Conservation (phyloP, 92 coral and sea anemone genomes). For the Heteractis magnifica region DNA sequence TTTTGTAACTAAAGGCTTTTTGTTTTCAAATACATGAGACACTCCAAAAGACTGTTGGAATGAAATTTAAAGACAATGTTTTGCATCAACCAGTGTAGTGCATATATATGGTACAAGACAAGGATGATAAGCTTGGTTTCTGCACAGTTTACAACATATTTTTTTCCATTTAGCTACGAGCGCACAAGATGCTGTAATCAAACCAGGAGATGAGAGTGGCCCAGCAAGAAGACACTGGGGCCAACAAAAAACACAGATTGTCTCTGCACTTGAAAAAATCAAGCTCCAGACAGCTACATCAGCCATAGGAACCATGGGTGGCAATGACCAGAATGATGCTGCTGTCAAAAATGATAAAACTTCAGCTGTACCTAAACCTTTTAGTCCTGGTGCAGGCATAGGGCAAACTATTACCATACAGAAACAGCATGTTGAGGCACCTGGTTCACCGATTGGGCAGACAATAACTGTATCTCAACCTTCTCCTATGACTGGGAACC, state of each 20-base stretch:
- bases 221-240: constrained; percentile 87
- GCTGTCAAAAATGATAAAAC: constrained; percentile 37
- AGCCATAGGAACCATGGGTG: constrained; percentile 40
- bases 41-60: too few species aligned
- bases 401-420: constrained; percentile 35
- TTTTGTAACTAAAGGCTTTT: too few species aligned
- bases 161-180: constrained; percentile 64
- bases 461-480: constrained; percentile 72
- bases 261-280: constrained; percentile 80
- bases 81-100: too few species aligned
- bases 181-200: constrained; percentile 76
- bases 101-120: too few species aligned
- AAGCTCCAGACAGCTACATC: constrained; percentile 88
- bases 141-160: not conserved
- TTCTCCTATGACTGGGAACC: constrained; percentile 28
- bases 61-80: too few species aligned
- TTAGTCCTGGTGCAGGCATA: constrained; percentile 1
- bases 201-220: constrained; percentile 57
- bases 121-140: too few species aligned
- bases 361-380: constrained; percentile 11
- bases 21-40: too few species aligned
- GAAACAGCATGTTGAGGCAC: constrained; percentile 26
- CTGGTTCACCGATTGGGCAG: constrained; percentile 67
- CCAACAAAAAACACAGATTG: constrained; percentile 79
- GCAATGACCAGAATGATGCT: constrained; percentile 56